A percentile compares a stretch with the other conserved stretches of the same genome.
These are phyloP conservation scores for Epirrita christyi DNA, from an alignment of 2,888 invertebrate genomes.

Conservation along the genomic window DNA sequence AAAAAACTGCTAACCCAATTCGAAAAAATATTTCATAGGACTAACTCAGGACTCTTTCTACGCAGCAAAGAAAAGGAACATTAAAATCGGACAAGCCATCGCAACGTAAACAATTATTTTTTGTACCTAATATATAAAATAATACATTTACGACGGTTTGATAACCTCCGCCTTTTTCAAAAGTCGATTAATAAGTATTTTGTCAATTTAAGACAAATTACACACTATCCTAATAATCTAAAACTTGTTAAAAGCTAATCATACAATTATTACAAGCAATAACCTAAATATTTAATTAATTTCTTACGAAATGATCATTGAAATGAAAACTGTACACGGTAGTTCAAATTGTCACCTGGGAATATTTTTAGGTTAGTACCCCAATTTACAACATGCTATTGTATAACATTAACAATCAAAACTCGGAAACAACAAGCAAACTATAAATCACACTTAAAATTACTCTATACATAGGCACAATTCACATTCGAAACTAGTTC, in stretches of 20 bases:
- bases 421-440: conserved; percentile 45
- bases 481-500: conserved; percentile 75
- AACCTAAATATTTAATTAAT: conserved; percentile 4
- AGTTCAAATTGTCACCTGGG: too few relatives aligned
- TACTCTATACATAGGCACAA: conserved; percentile 68
- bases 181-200: not conserved
- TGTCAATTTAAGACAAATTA: conserved; percentile 3
- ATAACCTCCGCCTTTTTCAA: too few relatives aligned
- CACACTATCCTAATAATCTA: conserved; percentile 11
- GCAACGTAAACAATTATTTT: too few relatives aligned
- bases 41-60: too few relatives aligned
- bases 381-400: conserved; percentile 36
- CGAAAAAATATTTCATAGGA: too few relatives aligned
- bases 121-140: too few relatives aligned
- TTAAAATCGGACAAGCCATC: too few relatives aligned
- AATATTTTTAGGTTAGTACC: conserved; percentile 42
- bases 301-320: not conserved
- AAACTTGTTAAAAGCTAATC: conserved; percentile 14
- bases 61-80: too few relatives aligned
- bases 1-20: too few relatives aligned
- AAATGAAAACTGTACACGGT: too few relatives aligned
- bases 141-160: too few relatives aligned
- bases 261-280: conserved; percentile 7
- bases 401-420: conserved; percentile 35
- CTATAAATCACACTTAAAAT: conserved; percentile 56